A percentile compares a stretch with the other conserved stretches of the same genome.
Evolutionary conservation across 2,113 vertebrate species (phyloP).

Genomic region (Mirounga angustirostris): DNA sequence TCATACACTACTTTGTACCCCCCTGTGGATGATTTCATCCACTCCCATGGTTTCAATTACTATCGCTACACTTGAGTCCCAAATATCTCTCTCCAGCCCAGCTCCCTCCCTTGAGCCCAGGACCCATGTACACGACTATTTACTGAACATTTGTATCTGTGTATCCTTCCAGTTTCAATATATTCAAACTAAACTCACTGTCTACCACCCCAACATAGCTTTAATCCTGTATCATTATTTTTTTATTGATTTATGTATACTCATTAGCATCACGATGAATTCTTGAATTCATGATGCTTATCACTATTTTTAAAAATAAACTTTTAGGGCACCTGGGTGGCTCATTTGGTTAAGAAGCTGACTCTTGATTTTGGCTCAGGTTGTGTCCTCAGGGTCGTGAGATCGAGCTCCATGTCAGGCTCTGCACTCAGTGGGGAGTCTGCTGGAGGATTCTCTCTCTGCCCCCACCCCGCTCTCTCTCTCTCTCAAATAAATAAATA

Average conservation of each 20-base stretch:
- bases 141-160: background rate
- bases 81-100: background rate
- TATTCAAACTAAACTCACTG: background rate
- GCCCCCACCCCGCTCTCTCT: background rate
- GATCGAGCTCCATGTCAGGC: background rate
- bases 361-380: background rate
- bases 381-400: background rate
- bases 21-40: background rate
- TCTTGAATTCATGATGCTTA: constrained; percentile 5
- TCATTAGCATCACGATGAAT: background rate
- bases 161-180: background rate
- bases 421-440: background rate
- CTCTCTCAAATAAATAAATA: background rate
- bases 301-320: background rate
- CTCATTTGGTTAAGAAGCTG: background rate
- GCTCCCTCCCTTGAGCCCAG: background rate
- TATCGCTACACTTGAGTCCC: background rate
- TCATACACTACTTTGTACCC: background rate
- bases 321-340: background rate
- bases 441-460: background rate
- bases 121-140: background rate
- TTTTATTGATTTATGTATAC: background rate
- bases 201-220: background rate
- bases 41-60: background rate
- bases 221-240: background rate